A percentile compares a stretch with the other conserved stretches of the same genome.
phyloP scores from a whole-genome alignment of 2,113 vertebrate species.

The Sminthopsis crassicaudata region DNA sequence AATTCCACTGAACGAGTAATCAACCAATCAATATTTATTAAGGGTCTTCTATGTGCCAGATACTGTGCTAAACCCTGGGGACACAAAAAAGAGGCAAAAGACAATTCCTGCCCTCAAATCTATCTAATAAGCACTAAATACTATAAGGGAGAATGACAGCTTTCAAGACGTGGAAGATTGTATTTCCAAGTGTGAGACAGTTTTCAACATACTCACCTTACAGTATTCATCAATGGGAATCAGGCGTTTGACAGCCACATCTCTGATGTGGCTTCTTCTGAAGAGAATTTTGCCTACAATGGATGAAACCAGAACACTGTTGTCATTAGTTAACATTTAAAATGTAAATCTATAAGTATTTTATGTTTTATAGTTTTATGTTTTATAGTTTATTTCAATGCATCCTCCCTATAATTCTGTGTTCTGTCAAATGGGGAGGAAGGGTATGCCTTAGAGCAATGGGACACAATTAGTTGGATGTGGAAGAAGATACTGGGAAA shows the following conservation, averaged over 20 bases:
- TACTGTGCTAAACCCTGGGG: background rate
- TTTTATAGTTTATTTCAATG: too few relatives aligned
- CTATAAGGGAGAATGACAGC: background rate
- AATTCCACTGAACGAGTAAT: background rate
- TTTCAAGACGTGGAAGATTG: background rate
- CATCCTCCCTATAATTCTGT: background rate
- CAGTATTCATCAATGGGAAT: conserved; percentile 98
- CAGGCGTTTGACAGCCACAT: conserved; percentile 97
- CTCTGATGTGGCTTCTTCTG: conserved; percentile 96
- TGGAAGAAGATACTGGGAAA: background rate
- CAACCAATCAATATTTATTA: background rate
- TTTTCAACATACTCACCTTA: conserved; percentile 87
- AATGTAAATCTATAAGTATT: background rate
- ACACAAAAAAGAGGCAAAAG: background rate
- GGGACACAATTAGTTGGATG: background rate
- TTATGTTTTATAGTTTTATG: background rate
- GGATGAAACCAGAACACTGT: background rate
- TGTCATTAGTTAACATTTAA: background rate
- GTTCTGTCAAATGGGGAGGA: background rate
- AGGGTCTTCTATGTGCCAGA: background rate
- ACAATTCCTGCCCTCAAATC: background rate
- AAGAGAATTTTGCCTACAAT: conserved; percentile 97
- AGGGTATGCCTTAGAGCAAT: background rate
- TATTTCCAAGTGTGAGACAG: too few relatives aligned
- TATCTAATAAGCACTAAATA: background rate